These are phyloP conservation scores for Brachionus koreanus DNA, from an alignment of 1,140 invertebrate genomes.

Conservation along the genomic window DNA sequence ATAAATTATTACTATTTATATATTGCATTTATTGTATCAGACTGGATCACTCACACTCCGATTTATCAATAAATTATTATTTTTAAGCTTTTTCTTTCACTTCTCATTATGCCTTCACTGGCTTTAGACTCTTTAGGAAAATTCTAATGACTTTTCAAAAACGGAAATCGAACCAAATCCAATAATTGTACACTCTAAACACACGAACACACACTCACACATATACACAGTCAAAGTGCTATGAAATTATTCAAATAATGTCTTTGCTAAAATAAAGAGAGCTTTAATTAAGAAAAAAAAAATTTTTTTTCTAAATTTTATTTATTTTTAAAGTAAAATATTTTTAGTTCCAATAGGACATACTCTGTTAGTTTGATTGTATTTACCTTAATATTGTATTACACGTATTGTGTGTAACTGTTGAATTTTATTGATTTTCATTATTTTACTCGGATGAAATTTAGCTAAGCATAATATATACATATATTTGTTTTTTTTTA, in stretches of 20 bases:
- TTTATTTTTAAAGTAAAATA: neutral
- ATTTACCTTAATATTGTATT: neutral
- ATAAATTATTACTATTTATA: conserved; percentile 40
- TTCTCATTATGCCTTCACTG: neutral
- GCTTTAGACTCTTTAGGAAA: neutral
- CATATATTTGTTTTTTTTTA: too few species aligned
- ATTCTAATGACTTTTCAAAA: conserved; percentile 3
- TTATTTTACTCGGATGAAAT: neutral
- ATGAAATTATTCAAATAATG: neutral
- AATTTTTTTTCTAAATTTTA: neutral
- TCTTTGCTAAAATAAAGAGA: neutral
- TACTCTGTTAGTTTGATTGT: neutral
- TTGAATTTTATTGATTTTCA: neutral
- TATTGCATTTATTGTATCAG: neutral
- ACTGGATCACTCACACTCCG: neutral
- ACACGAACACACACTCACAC: neutral
- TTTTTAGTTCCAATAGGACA: neutral
- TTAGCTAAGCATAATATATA: neutral
- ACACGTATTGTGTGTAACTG: neutral
- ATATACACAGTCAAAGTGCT: neutral
- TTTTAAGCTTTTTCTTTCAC: neutral
- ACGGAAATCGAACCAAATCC: neutral
- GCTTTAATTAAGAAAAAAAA: neutral
- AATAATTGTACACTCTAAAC: neutral
- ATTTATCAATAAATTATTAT: conserved; percentile 39